Conservation (phyloP, 2,113 vertebrate genomes). For the Caranx ignobilis region DNA sequence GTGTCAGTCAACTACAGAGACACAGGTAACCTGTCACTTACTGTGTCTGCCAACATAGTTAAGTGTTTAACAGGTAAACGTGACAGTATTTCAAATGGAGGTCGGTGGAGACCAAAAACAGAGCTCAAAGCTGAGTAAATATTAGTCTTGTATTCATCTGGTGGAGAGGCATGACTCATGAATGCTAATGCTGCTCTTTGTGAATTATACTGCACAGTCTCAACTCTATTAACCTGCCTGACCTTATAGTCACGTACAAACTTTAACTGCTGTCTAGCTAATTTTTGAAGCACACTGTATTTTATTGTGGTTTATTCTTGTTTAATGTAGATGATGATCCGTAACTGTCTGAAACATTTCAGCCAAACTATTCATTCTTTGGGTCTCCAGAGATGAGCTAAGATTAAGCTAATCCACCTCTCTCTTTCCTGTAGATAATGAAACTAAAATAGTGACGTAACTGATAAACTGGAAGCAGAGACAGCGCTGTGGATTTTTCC, state of each 20-base stretch:
- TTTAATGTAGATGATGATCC: not conserved
- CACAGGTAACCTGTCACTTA: too few relatives aligned
- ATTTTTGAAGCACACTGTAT: too few relatives aligned
- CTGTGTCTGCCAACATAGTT: too few relatives aligned
- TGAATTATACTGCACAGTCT: not conserved
- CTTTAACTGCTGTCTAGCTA: not conserved
- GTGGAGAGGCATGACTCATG: not conserved
- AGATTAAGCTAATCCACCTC: not conserved
- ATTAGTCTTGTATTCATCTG: not conserved
- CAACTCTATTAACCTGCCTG: not conserved
- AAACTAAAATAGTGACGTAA: not conserved
- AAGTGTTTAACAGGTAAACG: not conserved
- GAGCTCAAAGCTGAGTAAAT: not conserved
- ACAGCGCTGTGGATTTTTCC: conserved; percentile 37
- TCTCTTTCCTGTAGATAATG: not conserved
- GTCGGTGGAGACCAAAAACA: not conserved
- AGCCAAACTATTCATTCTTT: too few relatives aligned
- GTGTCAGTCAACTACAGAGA: too few relatives aligned
- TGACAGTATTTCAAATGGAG: not conserved
- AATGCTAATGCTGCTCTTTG: not conserved
- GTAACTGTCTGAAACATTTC: too few relatives aligned
- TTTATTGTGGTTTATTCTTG: not conserved
- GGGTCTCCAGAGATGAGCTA: too few relatives aligned
- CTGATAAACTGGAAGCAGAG: not conserved
- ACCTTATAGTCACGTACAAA: not conserved